Conservation (phyloP, 1,140 invertebrate genomes). For the Brachionus sp. region DNA sequence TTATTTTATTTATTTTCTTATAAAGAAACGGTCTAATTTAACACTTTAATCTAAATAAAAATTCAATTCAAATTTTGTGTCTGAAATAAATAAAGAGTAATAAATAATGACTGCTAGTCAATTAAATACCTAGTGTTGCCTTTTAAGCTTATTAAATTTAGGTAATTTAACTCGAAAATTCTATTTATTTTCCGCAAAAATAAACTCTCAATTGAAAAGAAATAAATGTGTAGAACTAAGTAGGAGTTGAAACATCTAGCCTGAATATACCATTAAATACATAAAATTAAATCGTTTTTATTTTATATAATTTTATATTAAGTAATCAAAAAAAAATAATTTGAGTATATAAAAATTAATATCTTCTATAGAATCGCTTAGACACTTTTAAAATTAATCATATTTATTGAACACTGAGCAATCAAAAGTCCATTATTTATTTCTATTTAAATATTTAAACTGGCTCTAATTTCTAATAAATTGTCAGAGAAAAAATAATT, state of each 20-base stretch:
- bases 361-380: no score
- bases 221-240: neutral
- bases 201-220: neutral
- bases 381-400: no score
- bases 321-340: no score
- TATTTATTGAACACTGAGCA: neutral
- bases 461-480: neutral
- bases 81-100: neutral
- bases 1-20: conserved; percentile 21
- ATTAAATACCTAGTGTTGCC: neutral
- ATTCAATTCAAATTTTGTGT: neutral
- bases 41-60: conserved; percentile 7
- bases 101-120: neutral
- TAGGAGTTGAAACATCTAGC: neutral
- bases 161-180: neutral
- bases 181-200: neutral
- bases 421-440: neutral
- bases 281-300: neutral
- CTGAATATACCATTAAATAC: neutral
- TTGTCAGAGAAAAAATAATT: neutral
- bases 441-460: neutral
- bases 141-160: neutral
- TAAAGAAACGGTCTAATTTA: conserved; percentile 18
- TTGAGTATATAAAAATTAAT: neutral
- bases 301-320: neutral